Conservation (phyloP, 1,140 invertebrate species). For the Microvelia longipes region DNA sequence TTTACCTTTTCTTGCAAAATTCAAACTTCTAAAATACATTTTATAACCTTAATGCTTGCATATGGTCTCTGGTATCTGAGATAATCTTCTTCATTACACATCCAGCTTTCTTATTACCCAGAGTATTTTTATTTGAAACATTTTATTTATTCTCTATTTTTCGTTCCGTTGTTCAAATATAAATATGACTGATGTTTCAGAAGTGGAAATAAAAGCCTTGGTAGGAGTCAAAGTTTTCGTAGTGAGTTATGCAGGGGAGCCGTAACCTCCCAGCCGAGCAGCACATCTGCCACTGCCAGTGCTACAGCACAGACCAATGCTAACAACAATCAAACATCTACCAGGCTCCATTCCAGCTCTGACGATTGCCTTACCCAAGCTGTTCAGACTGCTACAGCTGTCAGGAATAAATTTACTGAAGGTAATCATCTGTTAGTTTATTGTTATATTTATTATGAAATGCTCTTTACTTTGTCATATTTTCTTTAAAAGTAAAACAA, state of each 20-base stretch:
- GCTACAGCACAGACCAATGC: conserved; percentile 20
- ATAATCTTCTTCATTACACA: no score
- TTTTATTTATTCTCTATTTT: no score
- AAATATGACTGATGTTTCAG: no score
- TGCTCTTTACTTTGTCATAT: conserved; percentile 22
- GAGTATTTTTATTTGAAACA: no score
- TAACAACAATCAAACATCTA: conserved; percentile 13
- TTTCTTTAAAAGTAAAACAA: no score
- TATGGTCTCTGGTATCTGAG: no score
- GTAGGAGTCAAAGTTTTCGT: conserved; percentile 28
- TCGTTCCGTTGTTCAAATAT: no score
- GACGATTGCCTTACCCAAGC: conserved; percentile 30
- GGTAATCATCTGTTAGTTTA: neutral
- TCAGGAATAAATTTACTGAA: conserved; percentile 55
- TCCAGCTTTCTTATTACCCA: no score
- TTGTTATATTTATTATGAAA: conserved; percentile 18
- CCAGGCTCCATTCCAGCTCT: conserved; percentile 19
- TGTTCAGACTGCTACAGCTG: conserved; percentile 26
- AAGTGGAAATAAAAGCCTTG: conserved; percentile 18
- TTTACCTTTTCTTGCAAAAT: no score
- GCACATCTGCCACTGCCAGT: conserved; percentile 25
- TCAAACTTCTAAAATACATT: no score
- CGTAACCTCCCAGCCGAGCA: conserved; percentile 33
- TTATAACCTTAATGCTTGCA: no score
- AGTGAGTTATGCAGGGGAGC: conserved; percentile 14